Evolutionary conservation across 1,140 invertebrate species (phyloP).

Genomic region (Sinonovacula constricta): DNA sequence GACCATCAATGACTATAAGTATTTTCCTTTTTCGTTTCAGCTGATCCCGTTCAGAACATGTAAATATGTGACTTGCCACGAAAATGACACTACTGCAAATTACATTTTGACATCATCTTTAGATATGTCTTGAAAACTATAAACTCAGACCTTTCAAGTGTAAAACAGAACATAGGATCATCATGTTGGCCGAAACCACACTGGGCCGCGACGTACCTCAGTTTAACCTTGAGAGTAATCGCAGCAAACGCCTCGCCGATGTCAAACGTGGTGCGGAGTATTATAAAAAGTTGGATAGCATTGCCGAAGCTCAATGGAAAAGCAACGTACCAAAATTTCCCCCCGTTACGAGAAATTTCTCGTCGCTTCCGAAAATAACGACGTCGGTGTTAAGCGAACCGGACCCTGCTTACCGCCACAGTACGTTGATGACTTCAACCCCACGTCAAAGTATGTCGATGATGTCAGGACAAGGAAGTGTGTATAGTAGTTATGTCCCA

Average conservation of each 20-base stretch:
- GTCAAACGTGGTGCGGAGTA: constrained; percentile 50
- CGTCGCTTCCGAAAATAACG: constrained; percentile 31
- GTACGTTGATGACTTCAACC: constrained; percentile 40
- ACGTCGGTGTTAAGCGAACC: constrained; percentile 50
- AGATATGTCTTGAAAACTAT: too few species aligned
- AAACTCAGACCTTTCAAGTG: too few species aligned
- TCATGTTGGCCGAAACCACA: constrained; percentile 45
- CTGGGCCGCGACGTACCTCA: constrained; percentile 18
- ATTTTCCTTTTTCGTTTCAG: too few species aligned
- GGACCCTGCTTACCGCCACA: constrained; percentile 1
- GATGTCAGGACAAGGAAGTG: constrained; percentile 38
- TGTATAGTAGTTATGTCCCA: constrained; percentile 9
- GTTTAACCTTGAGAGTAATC: constrained; percentile 13
- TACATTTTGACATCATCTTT: too few species aligned
- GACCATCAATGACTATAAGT: too few species aligned
- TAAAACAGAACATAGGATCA: too few species aligned
- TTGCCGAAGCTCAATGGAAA: constrained; percentile 50
- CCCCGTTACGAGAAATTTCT: constrained; percentile 26
- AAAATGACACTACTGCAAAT: too few species aligned
- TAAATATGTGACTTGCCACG: too few species aligned
- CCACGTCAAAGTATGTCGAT: constrained; percentile 46
- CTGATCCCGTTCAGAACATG: too few species aligned
- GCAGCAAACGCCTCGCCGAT: constrained; percentile 40
- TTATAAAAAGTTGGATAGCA: constrained; percentile 44
- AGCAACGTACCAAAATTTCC: constrained; percentile 36